Conservation (phyloP, 2,113 vertebrate species). For the Mormyrus lacerda region DNA sequence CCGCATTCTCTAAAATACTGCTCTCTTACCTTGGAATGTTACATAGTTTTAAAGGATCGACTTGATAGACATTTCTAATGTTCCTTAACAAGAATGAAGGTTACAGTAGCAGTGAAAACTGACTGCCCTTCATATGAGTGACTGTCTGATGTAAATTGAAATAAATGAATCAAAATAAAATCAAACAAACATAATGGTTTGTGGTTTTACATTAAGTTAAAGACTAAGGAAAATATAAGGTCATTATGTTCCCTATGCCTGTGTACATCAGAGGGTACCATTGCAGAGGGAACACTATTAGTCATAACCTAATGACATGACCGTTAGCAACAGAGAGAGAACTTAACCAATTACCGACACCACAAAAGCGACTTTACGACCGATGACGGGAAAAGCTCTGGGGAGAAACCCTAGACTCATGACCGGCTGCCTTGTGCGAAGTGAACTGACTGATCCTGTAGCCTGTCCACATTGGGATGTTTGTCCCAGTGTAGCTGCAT, state of each 20-base stretch:
- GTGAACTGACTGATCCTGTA: not conserved
- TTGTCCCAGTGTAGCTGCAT: not conserved
- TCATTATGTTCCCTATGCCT: not conserved
- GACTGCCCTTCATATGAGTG: not conserved
- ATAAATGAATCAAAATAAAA: not conserved
- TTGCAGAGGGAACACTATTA: not conserved
- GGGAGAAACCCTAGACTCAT: not conserved
- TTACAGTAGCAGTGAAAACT: not conserved
- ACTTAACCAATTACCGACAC: not conserved
- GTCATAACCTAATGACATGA: not conserved
- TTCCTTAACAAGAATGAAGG: not conserved
- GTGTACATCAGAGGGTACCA: not conserved
- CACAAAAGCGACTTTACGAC: not conserved
- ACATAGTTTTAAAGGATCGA: not conserved
- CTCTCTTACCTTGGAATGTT: not conserved
- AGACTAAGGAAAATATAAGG: not conserved
- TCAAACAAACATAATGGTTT: not conserved
- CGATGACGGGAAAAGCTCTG: not conserved
- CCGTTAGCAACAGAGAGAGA: not conserved
- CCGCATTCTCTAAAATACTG: not conserved
- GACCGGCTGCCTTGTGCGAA: not conserved
- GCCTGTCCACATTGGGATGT: not conserved
- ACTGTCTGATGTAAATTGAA: not conserved
- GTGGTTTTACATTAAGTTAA: not conserved
- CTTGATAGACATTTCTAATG: not conserved